Percentiles rank a stretch among this genome's conserved stretches.
Conservation (phyloP, 2,888 invertebrate species). For the Ochlodes sylvanus region DNA sequence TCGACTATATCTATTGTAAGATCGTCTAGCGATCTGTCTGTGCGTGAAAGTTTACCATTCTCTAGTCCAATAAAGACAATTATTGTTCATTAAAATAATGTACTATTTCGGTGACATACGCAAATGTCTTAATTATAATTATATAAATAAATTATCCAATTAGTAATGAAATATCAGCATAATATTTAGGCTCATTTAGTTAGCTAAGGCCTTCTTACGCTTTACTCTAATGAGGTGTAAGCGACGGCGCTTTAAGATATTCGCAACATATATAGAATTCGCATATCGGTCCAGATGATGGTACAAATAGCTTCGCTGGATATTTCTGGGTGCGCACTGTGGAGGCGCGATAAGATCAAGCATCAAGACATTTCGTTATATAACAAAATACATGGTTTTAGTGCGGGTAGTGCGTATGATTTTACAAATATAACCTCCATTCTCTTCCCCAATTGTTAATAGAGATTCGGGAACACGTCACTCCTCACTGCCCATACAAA, state of each 20-base stretch:
- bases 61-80: constrained; percentile 78
- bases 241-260: constrained; percentile 23
- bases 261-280: constrained; percentile 27
- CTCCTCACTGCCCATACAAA: too few species aligned
- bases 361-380: too few species aligned
- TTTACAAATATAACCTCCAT: too few species aligned
- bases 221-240: constrained; percentile 15
- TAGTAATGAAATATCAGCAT: constrained; percentile 47
- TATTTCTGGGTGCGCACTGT: constrained; percentile 1
- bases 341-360: neutral
- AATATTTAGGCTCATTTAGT: constrained; percentile 52
- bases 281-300: constrained; percentile 25
- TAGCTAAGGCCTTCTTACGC: constrained; percentile 48
- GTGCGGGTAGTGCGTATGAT: too few species aligned
- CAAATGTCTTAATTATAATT: constrained; percentile 44
- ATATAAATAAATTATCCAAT: constrained; percentile 52
- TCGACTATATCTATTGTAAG: constrained; percentile 47
- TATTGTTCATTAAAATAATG: constrained; percentile 45
- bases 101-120: constrained; percentile 51
- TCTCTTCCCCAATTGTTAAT: too few species aligned
- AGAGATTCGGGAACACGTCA: too few species aligned
- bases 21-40: constrained; percentile 58
- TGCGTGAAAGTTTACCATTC: constrained; percentile 67
- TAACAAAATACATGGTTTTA: too few species aligned
- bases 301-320: constrained; percentile 14